A percentile compares a stretch with the other conserved stretches of the same genome.
These are phyloP conservation scores for Eupeodes luniger DNA, from an alignment of 2,888 invertebrate species.

Conservation along the genomic window DNA sequence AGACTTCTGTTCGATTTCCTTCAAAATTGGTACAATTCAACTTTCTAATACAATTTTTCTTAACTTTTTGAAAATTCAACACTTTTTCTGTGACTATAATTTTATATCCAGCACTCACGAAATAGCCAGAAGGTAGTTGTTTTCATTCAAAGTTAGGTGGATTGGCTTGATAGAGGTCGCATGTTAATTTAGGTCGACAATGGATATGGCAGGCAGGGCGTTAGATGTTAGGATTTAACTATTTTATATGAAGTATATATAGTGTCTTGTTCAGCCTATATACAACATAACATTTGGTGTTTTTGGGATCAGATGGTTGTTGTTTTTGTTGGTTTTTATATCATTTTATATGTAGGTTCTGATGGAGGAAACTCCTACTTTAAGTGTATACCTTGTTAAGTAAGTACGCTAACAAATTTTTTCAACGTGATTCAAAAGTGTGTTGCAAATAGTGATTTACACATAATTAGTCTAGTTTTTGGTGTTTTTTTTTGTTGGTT, in stretches of 20 bases:
- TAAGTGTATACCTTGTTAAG: background rate
- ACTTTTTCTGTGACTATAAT: background rate
- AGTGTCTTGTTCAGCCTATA: slow-evolving; percentile 22
- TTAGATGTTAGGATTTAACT: slow-evolving; percentile 3
- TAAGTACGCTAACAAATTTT: background rate
- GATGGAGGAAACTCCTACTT: slow-evolving; percentile 15
- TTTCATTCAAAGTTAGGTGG: slow-evolving; percentile 31
- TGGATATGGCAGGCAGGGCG: slow-evolving; percentile 31
- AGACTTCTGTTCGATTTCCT: no score
- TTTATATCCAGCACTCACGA: background rate
- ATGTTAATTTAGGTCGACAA: slow-evolving; percentile 60
- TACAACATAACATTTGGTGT: slow-evolving; percentile 33
- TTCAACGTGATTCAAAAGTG: background rate
- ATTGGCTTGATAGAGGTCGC: slow-evolving; percentile 59
- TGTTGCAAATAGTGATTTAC: slow-evolving; percentile 1
- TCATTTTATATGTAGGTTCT: slow-evolving; percentile 10
- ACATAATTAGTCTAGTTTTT: slow-evolving; percentile 22
- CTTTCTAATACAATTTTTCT: no score
- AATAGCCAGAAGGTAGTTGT: slow-evolving; percentile 35
- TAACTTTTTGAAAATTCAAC: background rate
- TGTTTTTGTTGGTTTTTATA: background rate
- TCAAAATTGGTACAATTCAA: no score
- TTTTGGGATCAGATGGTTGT: slow-evolving; percentile 34
- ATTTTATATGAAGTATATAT: slow-evolving; percentile 39
- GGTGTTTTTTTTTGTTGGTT: background rate